These are phyloP conservation scores for Poecile atricapillus DNA, from an alignment of 2,113 vertebrate species.

Conservation along the genomic window DNA sequence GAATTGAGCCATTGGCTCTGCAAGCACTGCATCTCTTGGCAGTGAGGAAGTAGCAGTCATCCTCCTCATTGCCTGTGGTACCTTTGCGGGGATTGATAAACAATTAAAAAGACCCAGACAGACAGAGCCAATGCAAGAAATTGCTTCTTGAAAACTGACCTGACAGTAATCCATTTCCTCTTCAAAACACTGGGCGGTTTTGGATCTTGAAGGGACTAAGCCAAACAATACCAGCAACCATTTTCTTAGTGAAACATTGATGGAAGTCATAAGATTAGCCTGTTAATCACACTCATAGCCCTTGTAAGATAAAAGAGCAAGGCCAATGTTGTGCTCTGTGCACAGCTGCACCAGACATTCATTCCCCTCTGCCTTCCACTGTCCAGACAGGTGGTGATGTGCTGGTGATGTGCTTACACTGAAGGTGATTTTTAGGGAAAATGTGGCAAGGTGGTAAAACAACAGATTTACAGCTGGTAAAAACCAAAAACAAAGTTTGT, in stretches of 20 bases:
- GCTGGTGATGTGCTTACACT: not conserved
- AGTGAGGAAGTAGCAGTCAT: not conserved
- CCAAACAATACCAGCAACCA: not conserved
- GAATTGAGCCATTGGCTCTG: not conserved
- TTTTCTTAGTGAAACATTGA: not conserved
- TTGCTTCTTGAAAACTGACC: not conserved
- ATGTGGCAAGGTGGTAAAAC: not conserved
- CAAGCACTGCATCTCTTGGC: not conserved
- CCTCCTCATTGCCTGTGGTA: not conserved
- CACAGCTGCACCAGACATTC: not conserved
- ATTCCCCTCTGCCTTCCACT: not conserved
- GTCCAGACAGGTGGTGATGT: not conserved
- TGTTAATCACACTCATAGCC: not conserved
- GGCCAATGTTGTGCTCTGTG: not conserved
- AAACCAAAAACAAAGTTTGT: not conserved
- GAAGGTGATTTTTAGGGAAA: not conserved
- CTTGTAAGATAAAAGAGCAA: not conserved
- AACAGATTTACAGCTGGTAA: not conserved
- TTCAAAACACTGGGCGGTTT: not conserved
- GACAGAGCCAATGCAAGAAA: not conserved
- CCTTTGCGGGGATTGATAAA: not conserved
- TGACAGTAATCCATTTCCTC: not conserved
- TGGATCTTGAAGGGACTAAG: not conserved
- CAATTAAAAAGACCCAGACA: not conserved
- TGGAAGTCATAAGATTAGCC: not conserved